Percentiles rank a stretch among this genome's conserved stretches.
Conservation (phyloP, 2,113 vertebrate species). For the Gymnorhina tibicen region DNA sequence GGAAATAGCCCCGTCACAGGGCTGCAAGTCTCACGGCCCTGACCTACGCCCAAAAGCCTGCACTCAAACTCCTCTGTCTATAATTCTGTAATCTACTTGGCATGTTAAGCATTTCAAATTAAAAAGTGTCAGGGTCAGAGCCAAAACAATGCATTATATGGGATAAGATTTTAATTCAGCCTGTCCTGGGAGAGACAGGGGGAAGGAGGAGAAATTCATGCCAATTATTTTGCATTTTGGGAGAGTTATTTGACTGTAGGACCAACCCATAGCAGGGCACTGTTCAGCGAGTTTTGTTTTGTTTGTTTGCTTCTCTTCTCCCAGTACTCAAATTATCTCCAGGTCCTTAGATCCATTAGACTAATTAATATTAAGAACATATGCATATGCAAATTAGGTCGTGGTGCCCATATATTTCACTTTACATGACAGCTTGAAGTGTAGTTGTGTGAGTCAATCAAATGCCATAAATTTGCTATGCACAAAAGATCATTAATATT, state of each 20-base stretch:
- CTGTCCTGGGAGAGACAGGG: background rate
- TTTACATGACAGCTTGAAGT: constrained; percentile 74
- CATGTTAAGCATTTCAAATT: constrained; percentile 46
- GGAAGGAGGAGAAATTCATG: constrained; percentile 1
- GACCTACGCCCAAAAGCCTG: background rate
- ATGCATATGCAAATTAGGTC: constrained; percentile 76
- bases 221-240: constrained; percentile 18
- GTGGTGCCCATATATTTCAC: constrained; percentile 71
- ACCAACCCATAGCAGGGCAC: background rate
- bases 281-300: constrained; percentile 2
- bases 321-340: constrained; percentile 61
- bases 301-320: constrained; percentile 33
- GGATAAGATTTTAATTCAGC: constrained; percentile 24
- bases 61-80: background rate
- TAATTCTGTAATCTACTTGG: constrained; percentile 1
- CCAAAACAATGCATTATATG: constrained; percentile 30
- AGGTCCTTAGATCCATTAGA: constrained; percentile 68
- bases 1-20: background rate
- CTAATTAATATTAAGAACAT: constrained; percentile 81
- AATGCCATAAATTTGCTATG: constrained; percentile 75
- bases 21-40: background rate
- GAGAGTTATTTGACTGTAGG: constrained; percentile 50
- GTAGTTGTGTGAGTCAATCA: constrained; percentile 78
- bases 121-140: constrained; percentile 30
- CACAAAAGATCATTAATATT: constrained; percentile 78